phyloP scores from a whole-genome alignment of 1,140 invertebrate species.

The Nymphalis io region DNA sequence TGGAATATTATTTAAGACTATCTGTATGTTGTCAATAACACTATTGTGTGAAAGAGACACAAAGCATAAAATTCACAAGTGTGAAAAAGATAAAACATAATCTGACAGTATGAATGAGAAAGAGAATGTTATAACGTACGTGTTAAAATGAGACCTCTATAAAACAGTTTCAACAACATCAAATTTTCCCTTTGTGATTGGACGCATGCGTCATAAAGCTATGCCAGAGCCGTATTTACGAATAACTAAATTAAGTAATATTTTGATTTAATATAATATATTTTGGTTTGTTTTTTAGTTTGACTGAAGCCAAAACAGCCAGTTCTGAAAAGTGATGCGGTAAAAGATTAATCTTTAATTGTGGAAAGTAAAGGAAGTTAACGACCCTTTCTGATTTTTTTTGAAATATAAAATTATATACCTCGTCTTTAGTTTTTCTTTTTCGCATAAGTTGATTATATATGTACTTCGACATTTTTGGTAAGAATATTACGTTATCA shows the following conservation, averaged over 20 bases:
- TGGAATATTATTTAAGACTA: conserved; percentile 30
- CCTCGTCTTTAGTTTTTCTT: too few relatives aligned
- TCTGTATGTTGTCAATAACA: conserved; percentile 54
- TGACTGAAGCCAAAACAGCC: too few relatives aligned
- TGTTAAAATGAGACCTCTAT: conserved; percentile 52
- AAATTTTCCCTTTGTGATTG: conserved; percentile 63
- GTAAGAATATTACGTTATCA: not conserved
- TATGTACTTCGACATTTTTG: too few relatives aligned
- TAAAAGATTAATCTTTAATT: too few relatives aligned
- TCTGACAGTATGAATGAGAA: conserved; percentile 45
- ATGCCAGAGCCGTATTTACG: conserved; percentile 56
- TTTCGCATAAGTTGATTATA: too few relatives aligned
- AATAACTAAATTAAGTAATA: not conserved
- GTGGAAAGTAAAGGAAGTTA: too few relatives aligned
- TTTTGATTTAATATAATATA: not conserved
- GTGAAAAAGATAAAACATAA: conserved; percentile 43
- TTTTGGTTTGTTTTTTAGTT: not conserved
- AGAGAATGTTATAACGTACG: conserved; percentile 14
- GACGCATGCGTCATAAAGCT: conserved; percentile 74
- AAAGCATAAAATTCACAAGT: conserved; percentile 25
- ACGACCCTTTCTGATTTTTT: too few relatives aligned
- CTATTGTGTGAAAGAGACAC: conserved; percentile 48
- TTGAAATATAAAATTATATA: too few relatives aligned
- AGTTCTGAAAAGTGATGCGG: too few relatives aligned
- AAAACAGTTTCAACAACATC: conserved; percentile 65